Base-by-base conservation (phyloP, 2,888 invertebrate species). In the Cacoxenus indagator region DNA sequence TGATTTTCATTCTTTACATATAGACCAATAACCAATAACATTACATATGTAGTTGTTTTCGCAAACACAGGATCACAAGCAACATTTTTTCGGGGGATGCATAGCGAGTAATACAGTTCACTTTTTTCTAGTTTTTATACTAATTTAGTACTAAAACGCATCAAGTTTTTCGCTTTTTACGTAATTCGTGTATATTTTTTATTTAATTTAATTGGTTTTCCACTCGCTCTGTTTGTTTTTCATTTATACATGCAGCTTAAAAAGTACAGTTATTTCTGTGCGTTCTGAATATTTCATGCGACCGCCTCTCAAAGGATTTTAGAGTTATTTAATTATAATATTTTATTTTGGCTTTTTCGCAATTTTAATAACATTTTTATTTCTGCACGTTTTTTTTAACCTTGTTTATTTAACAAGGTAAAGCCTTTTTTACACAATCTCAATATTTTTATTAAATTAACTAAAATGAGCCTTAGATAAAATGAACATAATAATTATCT, bases 121-220 rank as follows among this genome's bases (percentile, higher is more conserved):
- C 2, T 8, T 14, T 37, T 8, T 14, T 11, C 8, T 37, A 11
- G 37, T 14, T 37, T 37, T 37, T 37, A 37, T 14, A 1, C 14
- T 37, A 37, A 37, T 37, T 37, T 11, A 37, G 8, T 37, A 11
- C 8, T 11, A 37, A 11, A 37, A 9, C 5, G 14, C 4, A 46
- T 4, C 2, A 72, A 76, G 81, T 81, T 75, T 66, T 64, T 64
- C 75, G 71, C 29, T 65, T 27, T 48, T 62, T 37, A 22, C 70
- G 65, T 68, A 62, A 62, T 76, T 75, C 68, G 76, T 77, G 76
- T 78, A 73, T 81, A 76, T 77, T 67, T 67, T 75, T 76, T 66
- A 73, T 71, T 76, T 73, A 65, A 72, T 65, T 76, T 77, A 70
- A 73, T 77, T 37, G 37, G 31, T 71, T 72, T 26, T 57, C n/a